Conservation (phyloP, 53 echinoderm and acorn worm species). For the Glandiceps talaboti region DNA sequence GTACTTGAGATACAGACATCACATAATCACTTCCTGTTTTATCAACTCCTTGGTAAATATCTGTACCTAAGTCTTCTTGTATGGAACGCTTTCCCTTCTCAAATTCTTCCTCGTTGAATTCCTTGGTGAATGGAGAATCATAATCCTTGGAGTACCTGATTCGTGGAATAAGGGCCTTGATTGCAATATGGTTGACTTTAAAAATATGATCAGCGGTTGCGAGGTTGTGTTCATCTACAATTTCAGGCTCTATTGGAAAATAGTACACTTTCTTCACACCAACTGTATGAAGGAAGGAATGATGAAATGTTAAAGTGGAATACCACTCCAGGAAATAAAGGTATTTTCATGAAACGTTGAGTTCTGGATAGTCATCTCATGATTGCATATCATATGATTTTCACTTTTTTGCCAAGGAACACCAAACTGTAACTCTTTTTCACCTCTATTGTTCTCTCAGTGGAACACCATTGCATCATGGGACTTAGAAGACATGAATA, state of each 20-base stretch:
- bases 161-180: not conserved
- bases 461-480: no score
- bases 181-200: not conserved
- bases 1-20: not conserved
- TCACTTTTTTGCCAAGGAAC: no score
- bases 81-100: not conserved
- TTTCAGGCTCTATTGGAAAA: not conserved
- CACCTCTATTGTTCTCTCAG: no score
- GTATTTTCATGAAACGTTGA: no score
- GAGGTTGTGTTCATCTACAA: not conserved
- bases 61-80: not conserved
- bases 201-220: not conserved
- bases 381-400: no score
- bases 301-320: no score
- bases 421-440: no score
- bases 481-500: no score
- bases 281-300: not conserved
- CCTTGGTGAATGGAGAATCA: not conserved
- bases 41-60: not conserved
- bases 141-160: not conserved
- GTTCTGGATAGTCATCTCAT: no score
- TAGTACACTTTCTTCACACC: not conserved
- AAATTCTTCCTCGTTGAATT: not conserved
- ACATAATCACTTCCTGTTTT: not conserved
- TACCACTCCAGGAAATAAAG: no score